Evolutionary conservation across 2,888 invertebrate species (phyloP).

Genomic region (Aspidapion aeneum): DNA sequence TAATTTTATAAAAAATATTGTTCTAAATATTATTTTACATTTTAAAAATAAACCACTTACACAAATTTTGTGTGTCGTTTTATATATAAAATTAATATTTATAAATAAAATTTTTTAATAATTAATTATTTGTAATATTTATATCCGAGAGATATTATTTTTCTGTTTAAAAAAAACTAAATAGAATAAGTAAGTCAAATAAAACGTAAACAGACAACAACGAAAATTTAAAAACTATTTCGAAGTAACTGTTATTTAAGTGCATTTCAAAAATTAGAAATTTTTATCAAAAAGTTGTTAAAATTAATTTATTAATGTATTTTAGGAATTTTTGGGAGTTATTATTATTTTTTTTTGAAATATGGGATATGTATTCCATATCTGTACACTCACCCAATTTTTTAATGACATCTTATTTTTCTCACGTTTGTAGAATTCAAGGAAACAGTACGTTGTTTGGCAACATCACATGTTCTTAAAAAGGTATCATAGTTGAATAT

Average conservation of each 20-base stretch:
- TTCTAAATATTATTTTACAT: background rate
- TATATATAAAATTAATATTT: background rate
- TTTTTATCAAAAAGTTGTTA: background rate
- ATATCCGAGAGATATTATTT: background rate
- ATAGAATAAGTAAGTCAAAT: background rate
- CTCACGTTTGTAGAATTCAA: too few species aligned
- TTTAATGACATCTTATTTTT: too few species aligned
- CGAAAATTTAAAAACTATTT: background rate
- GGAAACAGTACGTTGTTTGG: too few species aligned
- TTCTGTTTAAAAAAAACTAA: background rate
- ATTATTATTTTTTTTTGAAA: background rate
- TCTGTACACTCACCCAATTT: too few species aligned
- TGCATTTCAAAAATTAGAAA: background rate
- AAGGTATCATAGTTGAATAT: too few species aligned
- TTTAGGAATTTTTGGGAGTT: background rate
- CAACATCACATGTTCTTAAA: too few species aligned
- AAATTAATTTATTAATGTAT: background rate
- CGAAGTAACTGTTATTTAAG: background rate
- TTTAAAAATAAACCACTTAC: background rate
- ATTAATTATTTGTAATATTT: background rate
- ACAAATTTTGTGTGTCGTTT: background rate
- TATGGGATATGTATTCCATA: background rate
- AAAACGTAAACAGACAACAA: too few species aligned
- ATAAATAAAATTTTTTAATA: background rate
- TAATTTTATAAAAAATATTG: background rate